phyloP scores from a whole-genome alignment of 2,113 vertebrate species.

The Synodontis membranacea region DNA sequence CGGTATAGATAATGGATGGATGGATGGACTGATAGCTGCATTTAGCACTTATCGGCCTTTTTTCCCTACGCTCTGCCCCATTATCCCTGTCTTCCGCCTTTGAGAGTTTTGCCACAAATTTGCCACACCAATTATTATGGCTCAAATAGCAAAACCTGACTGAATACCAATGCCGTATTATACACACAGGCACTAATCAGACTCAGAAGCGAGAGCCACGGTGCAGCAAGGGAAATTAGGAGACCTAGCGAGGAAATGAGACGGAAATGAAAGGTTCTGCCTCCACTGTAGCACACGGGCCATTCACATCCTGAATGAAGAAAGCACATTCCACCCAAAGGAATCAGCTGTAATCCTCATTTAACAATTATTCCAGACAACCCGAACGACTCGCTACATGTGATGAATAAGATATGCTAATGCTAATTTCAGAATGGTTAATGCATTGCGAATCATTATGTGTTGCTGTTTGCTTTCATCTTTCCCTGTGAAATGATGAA shows the following conservation, averaged over 20 bases:
- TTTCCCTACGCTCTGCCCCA: not conserved
- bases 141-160: conserved; percentile 30
- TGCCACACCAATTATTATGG: conserved; percentile 19
- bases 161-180: conserved; percentile 16
- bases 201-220: not conserved
- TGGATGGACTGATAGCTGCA: too few relatives aligned
- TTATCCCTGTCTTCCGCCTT: not conserved
- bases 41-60: not conserved
- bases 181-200: conserved; percentile 4
- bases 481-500: conserved; percentile 28
- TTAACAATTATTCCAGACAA: conserved; percentile 45
- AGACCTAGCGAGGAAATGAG: conserved; percentile 3
- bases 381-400: conserved; percentile 47
- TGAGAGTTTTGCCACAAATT: not conserved
- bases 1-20: too few relatives aligned
- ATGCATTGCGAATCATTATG: conserved; percentile 45
- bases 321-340: not conserved
- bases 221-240: conserved; percentile 27
- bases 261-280: conserved; percentile 3
- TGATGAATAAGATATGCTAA: conserved; percentile 55
- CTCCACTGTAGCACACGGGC: not conserved
- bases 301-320: conserved; percentile 13
- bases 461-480: conserved; percentile 22
- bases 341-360: conserved; percentile 28
- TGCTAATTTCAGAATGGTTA: conserved; percentile 57